A percentile compares a stretch with the other conserved stretches of the same genome.
These are phyloP conservation scores for Anastatus disparis DNA, from an alignment of 1,140 invertebrate species.

Conservation along the genomic window DNA sequence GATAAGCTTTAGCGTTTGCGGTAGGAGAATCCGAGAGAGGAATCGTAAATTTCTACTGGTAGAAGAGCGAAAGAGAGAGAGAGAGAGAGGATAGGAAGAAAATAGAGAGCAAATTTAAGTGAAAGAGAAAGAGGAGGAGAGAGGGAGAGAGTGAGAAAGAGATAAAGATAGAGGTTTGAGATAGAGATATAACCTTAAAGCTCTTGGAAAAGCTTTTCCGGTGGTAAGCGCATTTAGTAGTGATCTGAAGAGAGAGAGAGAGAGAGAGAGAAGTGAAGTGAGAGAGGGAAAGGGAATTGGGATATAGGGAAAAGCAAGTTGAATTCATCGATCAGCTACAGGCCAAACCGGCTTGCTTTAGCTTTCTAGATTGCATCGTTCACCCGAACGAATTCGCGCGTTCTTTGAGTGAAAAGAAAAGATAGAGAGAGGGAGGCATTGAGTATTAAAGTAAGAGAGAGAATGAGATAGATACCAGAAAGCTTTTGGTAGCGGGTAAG, in stretches of 20 bases:
- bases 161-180: too few relatives aligned
- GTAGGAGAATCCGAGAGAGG: neutral
- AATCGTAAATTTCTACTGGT: constrained; percentile 15
- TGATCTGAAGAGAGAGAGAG: too few relatives aligned
- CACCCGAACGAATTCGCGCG: constrained; percentile 2
- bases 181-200: neutral
- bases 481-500: neutral
- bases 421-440: neutral
- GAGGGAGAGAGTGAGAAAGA: neutral
- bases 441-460: neutral
- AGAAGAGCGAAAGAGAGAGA: neutral
- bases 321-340: constrained; percentile 17
- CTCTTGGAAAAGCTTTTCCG: neutral
- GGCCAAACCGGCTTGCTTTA: too few relatives aligned
- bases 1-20: constrained; percentile 12
- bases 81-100: neutral
- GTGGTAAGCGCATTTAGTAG: neutral
- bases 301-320: too few relatives aligned
- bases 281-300: too few relatives aligned
- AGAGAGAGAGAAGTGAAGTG: too few relatives aligned
- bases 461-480: neutral
- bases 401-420: neutral
- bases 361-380: constrained; percentile 12
- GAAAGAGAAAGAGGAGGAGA: neutral
- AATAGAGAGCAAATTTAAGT: too few relatives aligned